Base-by-base conservation (phyloP, 1,140 invertebrate genomes). In the Trachymyrmex septentrionalis region DNA sequence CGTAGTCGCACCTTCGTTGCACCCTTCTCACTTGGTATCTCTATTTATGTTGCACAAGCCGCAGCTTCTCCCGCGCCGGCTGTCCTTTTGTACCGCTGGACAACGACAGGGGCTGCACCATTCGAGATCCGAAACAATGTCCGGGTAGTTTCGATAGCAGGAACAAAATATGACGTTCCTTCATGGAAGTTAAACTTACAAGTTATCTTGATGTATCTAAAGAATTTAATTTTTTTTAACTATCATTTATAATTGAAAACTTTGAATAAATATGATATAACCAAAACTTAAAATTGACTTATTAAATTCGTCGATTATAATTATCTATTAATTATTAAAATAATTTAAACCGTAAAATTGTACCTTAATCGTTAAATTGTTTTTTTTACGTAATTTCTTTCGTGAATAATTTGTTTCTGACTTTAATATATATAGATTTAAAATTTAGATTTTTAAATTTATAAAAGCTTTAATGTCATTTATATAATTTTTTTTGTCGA, bases 11-110 rank as follows among this genome's bases (percentile, higher is more conserved):
- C 63, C 48, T 80, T 38, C 77, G 48, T 48, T 55, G 61, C 59
- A 87, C 89, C 88, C 69, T 82, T 73, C 88, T 92, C 73, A 81
- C 88, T 91, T 91, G 82, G 90, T 90, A 85, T 92, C 92, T 92
- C 91, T 92, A 92, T 92, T 92, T 92, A 92, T 90, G 86, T 82
- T 61, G 55, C 64, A 72, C 80, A 81, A 69, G 57, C 66, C 67
- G 48, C 66, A 66, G 61, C 71, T 85, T 67, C 78, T 78, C 12
- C 59, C 85, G 63, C 57, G 21, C 71, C 71, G 38, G n/a, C 77
- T 24, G 48, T 27, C 59, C 87, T 72, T 90, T 86, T 77, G 78
- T 78, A 44, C 50, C 44, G 38, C 63, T 24, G 34, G 55, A 16
- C 48, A 24, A 63, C 63, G 64, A 21, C 82, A 16, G 21, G 27